Conservation (phyloP, 2,797 vertebrate genomes). For the Artibeus lituratus region DNA sequence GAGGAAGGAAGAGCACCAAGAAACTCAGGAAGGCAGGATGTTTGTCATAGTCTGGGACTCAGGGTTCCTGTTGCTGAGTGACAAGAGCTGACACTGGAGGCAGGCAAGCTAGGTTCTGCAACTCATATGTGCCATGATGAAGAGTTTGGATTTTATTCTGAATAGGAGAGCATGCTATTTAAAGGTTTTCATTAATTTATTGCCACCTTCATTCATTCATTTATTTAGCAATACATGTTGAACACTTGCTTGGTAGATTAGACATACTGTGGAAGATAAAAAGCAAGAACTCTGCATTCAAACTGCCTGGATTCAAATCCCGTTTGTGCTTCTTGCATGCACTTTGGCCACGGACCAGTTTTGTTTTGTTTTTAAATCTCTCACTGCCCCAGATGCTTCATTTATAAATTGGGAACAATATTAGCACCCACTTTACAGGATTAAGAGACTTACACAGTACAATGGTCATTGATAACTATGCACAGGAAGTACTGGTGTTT, state of each 20-base stretch:
- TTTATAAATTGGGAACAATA: not conserved
- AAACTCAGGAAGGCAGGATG: not conserved
- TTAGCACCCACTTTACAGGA: not conserved
- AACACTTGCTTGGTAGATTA: not conserved
- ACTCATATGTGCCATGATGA: not conserved
- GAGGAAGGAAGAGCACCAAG: not conserved
- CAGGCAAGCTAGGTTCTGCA: not conserved
- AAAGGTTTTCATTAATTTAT: not conserved
- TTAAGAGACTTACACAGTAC: not conserved
- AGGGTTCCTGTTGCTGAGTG: not conserved
- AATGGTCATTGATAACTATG: not conserved
- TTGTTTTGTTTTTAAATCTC: not conserved
- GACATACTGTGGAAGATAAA: not conserved
- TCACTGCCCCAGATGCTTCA: not conserved
- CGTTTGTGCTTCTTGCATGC: not conserved
- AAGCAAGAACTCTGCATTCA: not conserved
- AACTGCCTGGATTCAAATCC: not conserved
- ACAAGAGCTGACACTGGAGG: not conserved
- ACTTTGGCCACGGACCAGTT: not conserved
- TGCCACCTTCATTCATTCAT: not conserved
- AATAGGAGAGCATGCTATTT: not conserved
- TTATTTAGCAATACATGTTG: not conserved
- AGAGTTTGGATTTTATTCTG: not conserved
- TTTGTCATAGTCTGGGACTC: not conserved
- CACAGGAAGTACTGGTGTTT: not conserved